These are phyloP conservation scores for Hippocampus abdominalis DNA, from an alignment of 2,113 vertebrate species.

Conservation along the genomic window DNA sequence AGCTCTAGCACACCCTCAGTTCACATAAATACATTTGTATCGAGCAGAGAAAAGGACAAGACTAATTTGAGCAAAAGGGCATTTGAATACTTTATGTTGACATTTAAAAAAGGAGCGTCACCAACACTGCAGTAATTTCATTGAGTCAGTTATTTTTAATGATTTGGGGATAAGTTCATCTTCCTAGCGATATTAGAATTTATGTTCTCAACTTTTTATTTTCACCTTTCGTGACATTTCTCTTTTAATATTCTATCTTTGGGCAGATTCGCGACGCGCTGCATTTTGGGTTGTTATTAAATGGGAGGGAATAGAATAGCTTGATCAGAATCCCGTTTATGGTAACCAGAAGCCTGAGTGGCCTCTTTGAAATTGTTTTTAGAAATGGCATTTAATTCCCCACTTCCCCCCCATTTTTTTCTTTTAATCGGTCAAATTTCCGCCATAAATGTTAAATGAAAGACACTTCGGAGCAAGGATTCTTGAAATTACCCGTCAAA, in stretches of 20 bases:
- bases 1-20: neutral
- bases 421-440: neutral
- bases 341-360: neutral
- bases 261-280: neutral
- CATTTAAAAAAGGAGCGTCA: neutral
- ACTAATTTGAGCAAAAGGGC: slow-evolving; percentile 2
- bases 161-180: neutral
- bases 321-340: neutral
- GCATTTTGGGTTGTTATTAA: neutral
- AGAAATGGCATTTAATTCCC: neutral
- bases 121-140: neutral
- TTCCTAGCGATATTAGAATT: neutral
- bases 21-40: neutral
- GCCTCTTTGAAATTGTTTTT: neutral
- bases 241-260: neutral
- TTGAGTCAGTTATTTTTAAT: neutral
- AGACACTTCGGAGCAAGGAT: neutral
- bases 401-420: neutral
- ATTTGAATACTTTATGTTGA: slow-evolving; percentile 2
- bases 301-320: neutral
- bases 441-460: neutral
- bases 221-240: neutral
- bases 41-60: neutral
- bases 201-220: neutral
- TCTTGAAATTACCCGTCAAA: neutral